Percentiles rank a stretch among this genome's conserved stretches.
These are phyloP conservation scores for Apus apus DNA, from an alignment of 2,113 vertebrate species.

Conservation along the genomic window DNA sequence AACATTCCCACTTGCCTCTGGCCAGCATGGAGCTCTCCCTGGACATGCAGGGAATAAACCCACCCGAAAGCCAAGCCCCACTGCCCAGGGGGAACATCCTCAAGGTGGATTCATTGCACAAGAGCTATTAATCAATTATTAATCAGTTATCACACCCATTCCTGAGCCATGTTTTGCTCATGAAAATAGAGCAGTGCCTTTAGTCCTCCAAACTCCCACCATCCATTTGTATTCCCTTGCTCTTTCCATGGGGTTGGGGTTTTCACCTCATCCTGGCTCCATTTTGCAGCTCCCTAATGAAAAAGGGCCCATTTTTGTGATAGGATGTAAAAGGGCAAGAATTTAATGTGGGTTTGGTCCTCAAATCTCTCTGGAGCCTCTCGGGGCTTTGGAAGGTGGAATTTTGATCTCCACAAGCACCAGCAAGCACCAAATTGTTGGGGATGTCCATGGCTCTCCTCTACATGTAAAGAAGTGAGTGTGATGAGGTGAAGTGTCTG, in stretches of 20 bases:
- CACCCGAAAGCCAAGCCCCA: fast-evolving
- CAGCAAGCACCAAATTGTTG: fast-evolving
- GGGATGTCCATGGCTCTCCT: fast-evolving
- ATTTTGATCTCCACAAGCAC: not conserved
- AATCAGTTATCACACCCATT: not conserved
- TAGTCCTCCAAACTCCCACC: not conserved
- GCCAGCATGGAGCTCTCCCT: fast-evolving
- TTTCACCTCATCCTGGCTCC: not conserved
- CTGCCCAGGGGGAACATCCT: not conserved
- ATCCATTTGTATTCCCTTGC: too few species aligned
- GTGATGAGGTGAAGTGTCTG: not conserved
- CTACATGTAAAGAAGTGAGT: fast-evolving
- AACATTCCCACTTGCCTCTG: not conserved
- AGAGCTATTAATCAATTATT: not conserved
- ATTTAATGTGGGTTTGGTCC: fast-evolving
- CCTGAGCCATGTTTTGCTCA: fast-evolving
- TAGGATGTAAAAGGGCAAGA: not conserved
- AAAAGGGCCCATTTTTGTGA: not conserved
- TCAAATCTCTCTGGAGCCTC: not conserved
- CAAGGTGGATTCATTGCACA: not conserved
- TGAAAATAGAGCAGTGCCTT: fast-evolving
- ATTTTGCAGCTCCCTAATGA: not conserved
- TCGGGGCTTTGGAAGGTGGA: not conserved
- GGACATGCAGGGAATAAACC: not conserved
- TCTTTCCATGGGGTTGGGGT: not conserved